Percentiles rank a stretch among this genome's conserved stretches.
phyloP scores from a whole-genome alignment of 1,140 invertebrate species.

The Drosophila prosaltans region DNA sequence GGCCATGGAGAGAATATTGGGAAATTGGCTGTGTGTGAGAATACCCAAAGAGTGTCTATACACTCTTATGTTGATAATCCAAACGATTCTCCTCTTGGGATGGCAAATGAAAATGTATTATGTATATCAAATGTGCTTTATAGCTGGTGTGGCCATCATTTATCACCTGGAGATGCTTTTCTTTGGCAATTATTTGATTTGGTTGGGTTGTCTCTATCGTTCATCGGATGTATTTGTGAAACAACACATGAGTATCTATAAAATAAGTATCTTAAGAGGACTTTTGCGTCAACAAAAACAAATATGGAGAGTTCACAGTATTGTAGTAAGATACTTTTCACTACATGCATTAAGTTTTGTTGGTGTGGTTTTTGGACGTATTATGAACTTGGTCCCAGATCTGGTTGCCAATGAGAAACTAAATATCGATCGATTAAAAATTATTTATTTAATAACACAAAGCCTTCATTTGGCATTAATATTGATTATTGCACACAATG shows the following conservation, averaged over 20 bases:
- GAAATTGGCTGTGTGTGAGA: constrained; percentile 43
- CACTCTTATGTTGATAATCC: constrained; percentile 34
- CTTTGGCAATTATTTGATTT: constrained; percentile 58
- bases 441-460: constrained; percentile 30
- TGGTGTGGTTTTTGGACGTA: constrained; percentile 2
- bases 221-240: constrained; percentile 49
- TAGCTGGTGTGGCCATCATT: constrained; percentile 45
- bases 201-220: constrained; percentile 53
- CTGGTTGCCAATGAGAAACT: constrained; percentile 11
- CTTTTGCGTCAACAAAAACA: constrained; percentile 32
- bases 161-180: constrained; percentile 58
- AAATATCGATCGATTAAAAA: constrained; percentile 19
- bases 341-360: constrained; percentile 51
- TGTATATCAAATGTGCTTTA: constrained; percentile 46
- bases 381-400: neutral
- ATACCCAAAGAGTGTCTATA: constrained; percentile 38
- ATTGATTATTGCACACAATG: constrained; percentile 29
- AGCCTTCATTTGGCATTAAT: constrained; percentile 27
- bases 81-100: constrained; percentile 28
- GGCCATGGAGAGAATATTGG: constrained; percentile 33
- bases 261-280: constrained; percentile 19
- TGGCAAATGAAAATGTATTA: constrained; percentile 55
- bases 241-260: constrained; percentile 40
- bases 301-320: constrained; percentile 35
- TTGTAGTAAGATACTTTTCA: constrained; percentile 42